Evolutionary conservation across 1,140 invertebrate genomes (phyloP), one percentile per base, ranked within the genome.

Genomic region (Eriocheir sinensis): DNA sequence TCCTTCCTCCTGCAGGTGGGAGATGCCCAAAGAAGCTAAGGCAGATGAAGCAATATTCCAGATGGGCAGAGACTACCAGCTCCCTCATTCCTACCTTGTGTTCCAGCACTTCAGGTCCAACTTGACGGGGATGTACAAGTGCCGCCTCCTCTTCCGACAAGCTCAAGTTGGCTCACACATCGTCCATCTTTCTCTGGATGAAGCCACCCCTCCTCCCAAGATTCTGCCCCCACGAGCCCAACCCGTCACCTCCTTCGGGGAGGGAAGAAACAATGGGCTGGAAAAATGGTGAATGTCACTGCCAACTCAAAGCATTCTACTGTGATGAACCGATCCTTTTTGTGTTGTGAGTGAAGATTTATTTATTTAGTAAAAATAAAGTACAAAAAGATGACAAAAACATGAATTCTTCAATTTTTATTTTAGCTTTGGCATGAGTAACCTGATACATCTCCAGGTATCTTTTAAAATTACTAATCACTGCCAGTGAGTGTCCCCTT

Each of bases 51-150:
- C 21, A 53, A n/a, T 93, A 4, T 93, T 93, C 93, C 53, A 89
- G 60, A 32, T 93, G 38, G 93, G 53, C 53, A 93, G 89, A 40
- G 41, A 38, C 34, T 93, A 44, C 60, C 93, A 93, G 36, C 79
- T 93, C 85, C 93, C 93, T 15, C 85, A 72, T n/a, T 89, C 93
- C 44, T 89, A 93, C 38, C n/a, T 93, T 15, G 93, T 93, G 36
- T 93, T 89, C 86, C 38, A 40, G 36, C 36, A 30, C 12, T 93
- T 93, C 53, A 89, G n/a, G 85, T 3, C 86, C 8, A 89, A 93
- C 38, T 80, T 93, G 36, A 80, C 53, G 3, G 93, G 93, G 2
- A 38, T 44, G 3, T 93, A 93, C 86, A 72, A 1, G 27, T 93
- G 93, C 85, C 36, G n/a, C n/a, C 93, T 93, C 0, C 44, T 34